Percentiles rank a stretch among this genome's conserved stretches.
Evolutionary conservation across 53 echinoderm and acorn worm species (phyloP).

Genomic region (Glandiceps talaboti): DNA sequence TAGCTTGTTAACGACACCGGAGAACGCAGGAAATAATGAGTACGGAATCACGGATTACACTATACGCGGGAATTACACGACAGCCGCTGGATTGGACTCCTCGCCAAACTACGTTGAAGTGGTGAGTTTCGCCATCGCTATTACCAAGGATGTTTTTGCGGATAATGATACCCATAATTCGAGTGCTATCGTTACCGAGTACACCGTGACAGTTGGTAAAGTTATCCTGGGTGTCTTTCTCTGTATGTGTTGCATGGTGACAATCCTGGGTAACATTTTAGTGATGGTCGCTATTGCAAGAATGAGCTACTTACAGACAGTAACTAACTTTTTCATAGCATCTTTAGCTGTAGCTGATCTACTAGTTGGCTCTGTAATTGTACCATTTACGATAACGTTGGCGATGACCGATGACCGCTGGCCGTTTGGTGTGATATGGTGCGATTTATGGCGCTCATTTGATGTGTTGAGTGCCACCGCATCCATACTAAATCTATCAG

Average conservation of each 20-base stretch:
- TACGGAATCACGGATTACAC: neutral
- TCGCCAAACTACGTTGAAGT: neutral
- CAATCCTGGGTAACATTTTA: slow-evolving; percentile 38
- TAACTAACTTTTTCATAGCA: slow-evolving; percentile 39
- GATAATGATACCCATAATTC: neutral
- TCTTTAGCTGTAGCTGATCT: slow-evolving; percentile 40
- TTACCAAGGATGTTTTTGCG: neutral
- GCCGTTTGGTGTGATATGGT: slow-evolving; percentile 35
- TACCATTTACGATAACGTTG: slow-evolving; percentile 37
- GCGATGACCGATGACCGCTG: slow-evolving; percentile 32
- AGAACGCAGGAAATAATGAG: neutral
- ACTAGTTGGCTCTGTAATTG: slow-evolving; percentile 24
- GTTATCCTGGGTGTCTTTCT: slow-evolving; percentile 8
- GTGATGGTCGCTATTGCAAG: slow-evolving; percentile 39
- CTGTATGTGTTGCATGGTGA: slow-evolving; percentile 9
- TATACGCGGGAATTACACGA: neutral
- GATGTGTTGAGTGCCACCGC: slow-evolving; percentile 40
- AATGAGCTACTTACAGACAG: slow-evolving; percentile 22
- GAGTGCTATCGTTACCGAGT: neutral
- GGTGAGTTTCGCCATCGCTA: neutral
- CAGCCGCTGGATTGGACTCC: neutral
- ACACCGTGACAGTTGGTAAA: neutral
- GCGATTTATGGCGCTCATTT: slow-evolving; percentile 46
- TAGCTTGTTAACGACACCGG: neutral
- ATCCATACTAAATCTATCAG: slow-evolving; percentile 36